These are phyloP conservation scores for Drosophila willistoni DNA, from an alignment of 1,140 invertebrate species.

Conservation along the genomic window DNA sequence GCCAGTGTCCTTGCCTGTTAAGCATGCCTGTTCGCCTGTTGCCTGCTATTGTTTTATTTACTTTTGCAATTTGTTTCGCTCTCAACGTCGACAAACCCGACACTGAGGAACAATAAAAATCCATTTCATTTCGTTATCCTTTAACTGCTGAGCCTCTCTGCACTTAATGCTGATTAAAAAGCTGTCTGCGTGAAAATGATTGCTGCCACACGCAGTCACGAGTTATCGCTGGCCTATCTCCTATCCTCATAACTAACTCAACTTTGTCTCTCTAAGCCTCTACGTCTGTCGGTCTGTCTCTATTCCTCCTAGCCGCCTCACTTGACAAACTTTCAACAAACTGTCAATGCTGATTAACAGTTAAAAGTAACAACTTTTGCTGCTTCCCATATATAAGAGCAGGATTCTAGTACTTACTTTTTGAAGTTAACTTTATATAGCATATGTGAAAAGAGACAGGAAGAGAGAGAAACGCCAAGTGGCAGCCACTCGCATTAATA, in stretches of 20 bases:
- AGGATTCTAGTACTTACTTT: constrained; percentile 13
- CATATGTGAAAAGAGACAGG: constrained; percentile 11
- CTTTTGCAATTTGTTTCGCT: constrained; percentile 72
- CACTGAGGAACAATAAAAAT: constrained; percentile 71
- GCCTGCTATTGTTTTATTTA: constrained; percentile 74
- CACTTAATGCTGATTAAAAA: constrained; percentile 70
- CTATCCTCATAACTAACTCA: constrained; percentile 45
- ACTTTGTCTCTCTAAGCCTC: constrained; percentile 19
- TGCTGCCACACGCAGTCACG: constrained; percentile 17
- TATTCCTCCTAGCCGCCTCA: neutral
- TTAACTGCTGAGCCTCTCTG: constrained; percentile 40
- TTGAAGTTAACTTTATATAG: constrained; percentile 15
- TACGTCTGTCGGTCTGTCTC: neutral
- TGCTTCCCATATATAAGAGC: neutral
- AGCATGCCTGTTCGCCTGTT: constrained; percentile 6
- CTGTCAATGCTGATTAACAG: constrained; percentile 72
- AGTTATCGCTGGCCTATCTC: constrained; percentile 26
- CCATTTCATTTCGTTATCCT: constrained; percentile 57
- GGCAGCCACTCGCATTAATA: constrained; percentile 69
- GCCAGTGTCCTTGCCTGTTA: neutral
- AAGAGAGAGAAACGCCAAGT: constrained; percentile 34
- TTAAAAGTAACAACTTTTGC: constrained; percentile 15
- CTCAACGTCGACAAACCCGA: constrained; percentile 6
- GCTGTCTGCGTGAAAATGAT: constrained; percentile 46
- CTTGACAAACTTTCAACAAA: constrained; percentile 66